Evolutionary conservation across 2,113 vertebrate genomes (phyloP).

Genomic region (Sorex araneus): DNA sequence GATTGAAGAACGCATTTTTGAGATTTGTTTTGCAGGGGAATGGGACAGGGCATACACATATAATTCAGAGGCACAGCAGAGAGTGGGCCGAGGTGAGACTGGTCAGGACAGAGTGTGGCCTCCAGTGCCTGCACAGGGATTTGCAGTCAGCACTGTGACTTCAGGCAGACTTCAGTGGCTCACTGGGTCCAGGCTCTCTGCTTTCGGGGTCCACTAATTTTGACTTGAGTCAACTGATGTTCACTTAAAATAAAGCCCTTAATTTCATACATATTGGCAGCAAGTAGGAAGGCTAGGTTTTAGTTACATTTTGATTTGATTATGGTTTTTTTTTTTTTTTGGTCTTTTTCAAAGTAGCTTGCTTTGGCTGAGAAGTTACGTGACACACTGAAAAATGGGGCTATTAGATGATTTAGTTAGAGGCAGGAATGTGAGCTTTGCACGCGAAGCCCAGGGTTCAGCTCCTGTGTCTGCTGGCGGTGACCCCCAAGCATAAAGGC

Average conservation of each 20-base stretch:
- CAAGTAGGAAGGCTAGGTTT: constrained; percentile 28
- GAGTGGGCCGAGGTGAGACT: no score
- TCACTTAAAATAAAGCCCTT: not conserved
- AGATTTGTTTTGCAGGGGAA: not conserved
- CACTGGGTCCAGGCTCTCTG: not conserved
- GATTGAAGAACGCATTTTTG: no score
- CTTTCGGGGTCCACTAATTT: constrained; percentile 31
- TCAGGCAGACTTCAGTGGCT: not conserved
- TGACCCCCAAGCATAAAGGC: no score
- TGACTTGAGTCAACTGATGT: not conserved
- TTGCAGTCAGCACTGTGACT: not conserved
- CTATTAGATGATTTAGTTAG: constrained; percentile 46
- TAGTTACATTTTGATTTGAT: constrained; percentile 12
- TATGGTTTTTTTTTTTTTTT: not conserved
- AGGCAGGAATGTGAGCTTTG: not conserved
- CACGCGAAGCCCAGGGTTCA: no score
- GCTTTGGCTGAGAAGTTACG: constrained; percentile 35
- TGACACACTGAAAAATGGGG: constrained; percentile 7
- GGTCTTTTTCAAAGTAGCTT: not conserved
- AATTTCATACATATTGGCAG: not conserved
- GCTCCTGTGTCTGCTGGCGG: no score
- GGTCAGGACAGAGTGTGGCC: no score
- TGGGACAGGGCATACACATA: not conserved
- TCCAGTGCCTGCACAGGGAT: not conserved
- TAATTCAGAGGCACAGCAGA: not conserved